Base-by-base conservation (phyloP, 2,113 vertebrate species). In the Pomatorhinus ruficollis region DNA sequence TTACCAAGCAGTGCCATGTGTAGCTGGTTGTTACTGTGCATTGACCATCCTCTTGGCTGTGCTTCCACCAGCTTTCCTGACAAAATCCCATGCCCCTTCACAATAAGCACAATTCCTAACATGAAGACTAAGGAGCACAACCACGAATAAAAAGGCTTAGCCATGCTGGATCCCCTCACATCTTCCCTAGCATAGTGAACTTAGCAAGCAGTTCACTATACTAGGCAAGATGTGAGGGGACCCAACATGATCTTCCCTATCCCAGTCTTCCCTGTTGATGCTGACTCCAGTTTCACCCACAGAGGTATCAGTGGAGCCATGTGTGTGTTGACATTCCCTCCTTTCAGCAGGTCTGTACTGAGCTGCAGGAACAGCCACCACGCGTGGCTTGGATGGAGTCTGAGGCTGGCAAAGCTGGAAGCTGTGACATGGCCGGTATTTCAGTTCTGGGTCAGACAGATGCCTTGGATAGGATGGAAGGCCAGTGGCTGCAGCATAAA, bases 241-340 rank as follows among this genome's bases (percentile, higher is more conserved):
- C 66, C 24, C 52, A 69, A 5, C 40, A 25, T 7, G 37, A 53
- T 6, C 9, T 14, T 60, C 33, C 33, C 35, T 50, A 37, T 22
- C 13, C 25, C 24, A 64, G 39, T 11, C 75, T n/a, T 56, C 15
- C 18, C 21, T 66, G 45, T 20, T 78, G 30, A 53, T 27, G 56
- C 27, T 33, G 37, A 49, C 37, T 66, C 31, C 47, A 60, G n/a
- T 28, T 79, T 75, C 12, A 39, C 20, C 31, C 12, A 0, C 1
- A 2, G 54, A 17, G 20, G 4, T 24, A 59, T 10, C 3, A 3
- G 11, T 3, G 7, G 25, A 47, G 52, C 24, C 60, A 16, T 0
- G 3, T 44, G 40, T 0, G 0, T 18, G 23, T 9, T 61, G 42
- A 52, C 39, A 33, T 0, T 6, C n/a, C 12, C 12, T 4, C 4